Conservation (phyloP, 2,888 invertebrate species). For the Cantharis rustica region DNA sequence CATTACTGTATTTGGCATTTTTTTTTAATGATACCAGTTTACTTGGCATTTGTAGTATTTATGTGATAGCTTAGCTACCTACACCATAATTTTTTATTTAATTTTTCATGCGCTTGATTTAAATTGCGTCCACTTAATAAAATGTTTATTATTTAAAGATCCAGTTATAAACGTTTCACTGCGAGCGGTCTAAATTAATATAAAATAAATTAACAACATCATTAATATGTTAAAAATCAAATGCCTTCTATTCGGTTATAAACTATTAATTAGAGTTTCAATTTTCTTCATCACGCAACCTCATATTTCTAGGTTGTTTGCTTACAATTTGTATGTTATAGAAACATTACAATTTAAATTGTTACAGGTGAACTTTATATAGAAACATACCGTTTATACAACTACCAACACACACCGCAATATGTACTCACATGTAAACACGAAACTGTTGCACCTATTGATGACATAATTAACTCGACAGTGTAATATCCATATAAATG, state of each 20-base stretch:
- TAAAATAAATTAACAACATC: slow-evolving; percentile 41
- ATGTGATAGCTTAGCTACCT: background rate
- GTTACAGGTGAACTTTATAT: slow-evolving; percentile 2
- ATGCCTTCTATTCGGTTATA: slow-evolving; percentile 32
- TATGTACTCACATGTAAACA: background rate
- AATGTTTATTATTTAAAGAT: background rate
- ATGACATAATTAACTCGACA: background rate
- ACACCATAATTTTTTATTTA: slow-evolving; percentile 5
- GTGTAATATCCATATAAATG: background rate
- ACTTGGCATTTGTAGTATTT: background rate
- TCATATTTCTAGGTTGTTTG: slow-evolving; percentile 7
- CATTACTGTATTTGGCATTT: background rate
- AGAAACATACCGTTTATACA: slow-evolving; percentile 5
- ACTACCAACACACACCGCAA: background rate
- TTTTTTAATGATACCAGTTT: background rate
- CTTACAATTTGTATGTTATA: background rate
- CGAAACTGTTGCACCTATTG: background rate
- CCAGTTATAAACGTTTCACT: slow-evolving; percentile 27
- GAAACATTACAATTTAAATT: background rate
- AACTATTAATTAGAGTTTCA: slow-evolving; percentile 30
- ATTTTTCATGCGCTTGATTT: background rate
- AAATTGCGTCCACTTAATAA: background rate
- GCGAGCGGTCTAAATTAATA: slow-evolving; percentile 41
- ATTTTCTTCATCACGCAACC: slow-evolving; percentile 18
- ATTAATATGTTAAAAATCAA: slow-evolving; percentile 42